phyloP scores from a whole-genome alignment of 2,113 vertebrate genomes.

The Damaliscus lunatus region DNA sequence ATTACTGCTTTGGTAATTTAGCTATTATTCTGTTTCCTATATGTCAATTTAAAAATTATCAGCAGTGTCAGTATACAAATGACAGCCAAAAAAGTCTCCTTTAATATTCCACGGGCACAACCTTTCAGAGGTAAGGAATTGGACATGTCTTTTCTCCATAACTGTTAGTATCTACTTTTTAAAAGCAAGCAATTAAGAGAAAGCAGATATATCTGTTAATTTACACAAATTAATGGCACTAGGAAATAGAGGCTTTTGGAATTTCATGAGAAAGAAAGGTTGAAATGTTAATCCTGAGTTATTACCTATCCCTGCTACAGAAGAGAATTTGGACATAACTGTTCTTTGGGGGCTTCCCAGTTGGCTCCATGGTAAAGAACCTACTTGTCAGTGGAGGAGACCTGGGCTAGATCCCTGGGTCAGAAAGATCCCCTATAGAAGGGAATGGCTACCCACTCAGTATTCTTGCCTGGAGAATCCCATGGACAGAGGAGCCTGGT shows the following conservation, averaged over 20 bases:
- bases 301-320: neutral
- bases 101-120: neutral
- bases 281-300: neutral
- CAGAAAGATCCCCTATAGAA: neutral
- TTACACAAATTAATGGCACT: neutral
- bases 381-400: neutral
- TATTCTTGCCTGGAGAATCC: neutral
- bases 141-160: neutral
- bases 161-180: neutral
- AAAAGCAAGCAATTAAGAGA: neutral
- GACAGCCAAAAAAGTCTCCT: conserved; percentile 1
- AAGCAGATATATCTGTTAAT: neutral
- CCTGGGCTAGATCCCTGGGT: neutral
- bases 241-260: neutral
- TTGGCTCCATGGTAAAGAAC: neutral
- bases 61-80: neutral
- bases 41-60: conserved; percentile 50
- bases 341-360: neutral
- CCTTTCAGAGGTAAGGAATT: neutral
- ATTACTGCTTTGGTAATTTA: conserved; percentile 54
- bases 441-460: neutral
- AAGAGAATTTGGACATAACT: neutral
- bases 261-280: neutral
- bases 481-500: neutral
- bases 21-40: conserved; percentile 51